Base-by-base conservation (phyloP, 2,888 invertebrate species). In the Bedellia somnulentella region DNA sequence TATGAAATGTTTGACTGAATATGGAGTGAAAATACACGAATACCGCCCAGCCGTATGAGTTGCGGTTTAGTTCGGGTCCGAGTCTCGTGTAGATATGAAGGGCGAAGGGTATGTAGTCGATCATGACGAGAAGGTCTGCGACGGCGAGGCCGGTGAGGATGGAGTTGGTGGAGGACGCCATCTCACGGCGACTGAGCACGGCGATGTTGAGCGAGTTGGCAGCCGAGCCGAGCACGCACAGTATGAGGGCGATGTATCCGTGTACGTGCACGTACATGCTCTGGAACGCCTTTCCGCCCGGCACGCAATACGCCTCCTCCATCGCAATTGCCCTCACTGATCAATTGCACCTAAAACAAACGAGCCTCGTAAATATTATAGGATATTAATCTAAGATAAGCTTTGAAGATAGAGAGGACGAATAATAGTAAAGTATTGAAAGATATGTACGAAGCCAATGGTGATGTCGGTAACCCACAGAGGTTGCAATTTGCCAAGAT, bases 131-230 rank as follows among this genome's bases (percentile, higher is more conserved):
- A 24, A 96, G 79, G 57, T 96, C 96, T 3, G 95, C 92, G 3
- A 95, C 87, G 0, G 96, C 95, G 6, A 93, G 75, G 3, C 89
- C 91, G 0, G 93, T 93, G n/a, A 96, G 81, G 30, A 96, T 93
- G 29, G 89, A 83, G 63, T 96, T 96, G 3, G 94, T 95, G 0
- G 95, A 91, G 15, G 93, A 91, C 22, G 81, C 73, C 93, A 96
- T 95, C 56, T 94, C 93, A 26, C 87, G 86, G 4, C 93, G 81
- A 5, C 93, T 89, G 27, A 96, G 78, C 8, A 96, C 93, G 31
- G 89, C 86, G 36, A 96, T 89, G 60, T 95, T 96, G 41, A 95
- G 80, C 4, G 88, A 81, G 57, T 95, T 96, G 27, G 93, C 89
- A 16, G 93, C 81, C 26, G 90, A 89, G 25, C 95, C 95, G 48